phyloP scores from a whole-genome alignment of 1,140 invertebrate genomes.

The Copidosoma floridanum region DNA sequence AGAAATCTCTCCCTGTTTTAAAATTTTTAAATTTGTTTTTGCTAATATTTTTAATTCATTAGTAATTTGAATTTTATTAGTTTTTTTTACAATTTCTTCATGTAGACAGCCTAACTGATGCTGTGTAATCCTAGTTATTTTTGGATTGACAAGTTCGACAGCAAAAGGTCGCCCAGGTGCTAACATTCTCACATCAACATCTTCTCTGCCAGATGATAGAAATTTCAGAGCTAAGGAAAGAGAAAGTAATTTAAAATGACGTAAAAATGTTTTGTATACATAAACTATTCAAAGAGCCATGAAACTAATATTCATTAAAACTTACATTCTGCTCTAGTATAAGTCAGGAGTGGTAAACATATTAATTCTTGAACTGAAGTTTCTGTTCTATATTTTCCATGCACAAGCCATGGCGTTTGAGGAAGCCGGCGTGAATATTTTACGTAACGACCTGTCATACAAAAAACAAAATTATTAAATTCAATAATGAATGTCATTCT shows the following conservation, averaged over 20 bases:
- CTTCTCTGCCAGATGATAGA: conserved; percentile 90
- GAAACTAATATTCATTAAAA: conserved; percentile 15
- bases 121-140: conserved; percentile 56
- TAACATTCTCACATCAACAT: conserved; percentile 88
- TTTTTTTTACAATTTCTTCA: conserved; percentile 62
- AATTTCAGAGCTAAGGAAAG: conserved; percentile 69
- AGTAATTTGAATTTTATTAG: conserved; percentile 63
- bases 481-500: too few relatives aligned
- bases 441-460: conserved; percentile 74
- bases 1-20: conserved; percentile 84
- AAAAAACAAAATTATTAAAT: too few relatives aligned
- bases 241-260: conserved; percentile 7
- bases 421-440: conserved; percentile 84
- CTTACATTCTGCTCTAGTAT: conserved; percentile 59
- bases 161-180: conserved; percentile 86
- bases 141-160: conserved; percentile 76
- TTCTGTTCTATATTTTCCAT: conserved; percentile 76
- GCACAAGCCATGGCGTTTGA: conserved; percentile 92
- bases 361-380: conserved; percentile 91
- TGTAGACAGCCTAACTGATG: conserved; percentile 61
- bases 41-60: conserved; percentile 21
- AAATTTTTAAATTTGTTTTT: conserved; percentile 58
- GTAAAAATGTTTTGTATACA: neutral
- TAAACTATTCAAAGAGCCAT: too few relatives aligned
- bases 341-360: conserved; percentile 61